Evolutionary conservation across 2,113 vertebrate genomes (phyloP).

Genomic region (Trematocara unimaculatum): DNA sequence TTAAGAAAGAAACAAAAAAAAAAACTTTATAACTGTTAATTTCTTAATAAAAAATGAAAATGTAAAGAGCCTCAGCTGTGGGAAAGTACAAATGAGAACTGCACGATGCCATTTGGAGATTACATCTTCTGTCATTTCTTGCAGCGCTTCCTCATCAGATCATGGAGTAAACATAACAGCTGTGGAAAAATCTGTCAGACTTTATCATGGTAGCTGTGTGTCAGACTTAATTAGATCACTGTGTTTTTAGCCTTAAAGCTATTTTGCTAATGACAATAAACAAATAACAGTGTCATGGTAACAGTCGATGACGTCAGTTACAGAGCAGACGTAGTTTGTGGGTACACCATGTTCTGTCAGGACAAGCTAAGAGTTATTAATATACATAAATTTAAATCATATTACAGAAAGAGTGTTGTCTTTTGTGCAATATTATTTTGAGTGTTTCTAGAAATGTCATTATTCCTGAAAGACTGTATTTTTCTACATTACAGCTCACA

Average conservation of each 20-base stretch:
- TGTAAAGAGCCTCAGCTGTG: neutral
- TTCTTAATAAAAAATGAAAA: neutral
- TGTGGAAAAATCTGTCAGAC: neutral
- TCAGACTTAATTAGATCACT: neutral
- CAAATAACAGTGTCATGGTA: neutral
- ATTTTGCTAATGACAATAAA: neutral
- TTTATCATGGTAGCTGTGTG: neutral
- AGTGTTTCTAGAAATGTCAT: neutral
- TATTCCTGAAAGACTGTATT: neutral
- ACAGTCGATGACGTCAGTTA: neutral
- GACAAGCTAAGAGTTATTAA: neutral
- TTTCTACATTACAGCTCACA: neutral
- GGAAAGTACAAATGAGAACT: neutral
- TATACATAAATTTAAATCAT: neutral
- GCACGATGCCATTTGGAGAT: neutral
- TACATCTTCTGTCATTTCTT: neutral
- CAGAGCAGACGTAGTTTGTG: neutral
- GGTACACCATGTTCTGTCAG: neutral
- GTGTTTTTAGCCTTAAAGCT: neutral
- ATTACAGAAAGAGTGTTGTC: neutral
- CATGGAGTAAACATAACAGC: neutral
- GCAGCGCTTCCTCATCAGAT: neutral
- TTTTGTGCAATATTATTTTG: neutral
- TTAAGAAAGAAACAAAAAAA: neutral
- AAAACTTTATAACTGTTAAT: neutral